These are phyloP conservation scores for Nephrotoma appendiculata DNA, from an alignment of 2,888 invertebrate genomes.

Conservation along the genomic window DNA sequence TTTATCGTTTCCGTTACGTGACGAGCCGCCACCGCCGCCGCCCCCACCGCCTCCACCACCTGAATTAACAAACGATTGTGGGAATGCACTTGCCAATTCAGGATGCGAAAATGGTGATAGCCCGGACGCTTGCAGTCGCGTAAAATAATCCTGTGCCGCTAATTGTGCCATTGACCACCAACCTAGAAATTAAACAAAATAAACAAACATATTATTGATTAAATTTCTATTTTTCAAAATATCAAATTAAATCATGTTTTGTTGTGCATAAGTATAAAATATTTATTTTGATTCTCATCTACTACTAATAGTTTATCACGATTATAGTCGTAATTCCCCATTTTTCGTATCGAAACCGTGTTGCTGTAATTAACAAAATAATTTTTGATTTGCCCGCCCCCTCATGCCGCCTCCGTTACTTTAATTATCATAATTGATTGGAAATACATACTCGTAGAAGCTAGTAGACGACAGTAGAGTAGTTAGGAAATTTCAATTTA, in stretches of 20 bases:
- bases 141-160: constrained; percentile 78
- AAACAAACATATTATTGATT: neutral
- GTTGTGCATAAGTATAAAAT: neutral
- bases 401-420: neutral
- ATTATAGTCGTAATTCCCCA: neutral
- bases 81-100: constrained; percentile 44
- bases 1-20: constrained; percentile 1
- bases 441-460: neutral
- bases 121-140: constrained; percentile 67
- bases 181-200: constrained; percentile 35
- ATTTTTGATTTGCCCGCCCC: neutral
- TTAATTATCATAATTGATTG: neutral
- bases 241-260: neutral
- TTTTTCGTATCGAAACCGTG: neutral
- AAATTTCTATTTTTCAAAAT: neutral
- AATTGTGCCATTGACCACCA: constrained; percentile 90
- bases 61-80: constrained; percentile 31
- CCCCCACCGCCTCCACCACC: constrained; percentile 13
- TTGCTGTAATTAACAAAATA: neutral
- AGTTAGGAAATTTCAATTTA: neutral
- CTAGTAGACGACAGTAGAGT: neutral
- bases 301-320: neutral
- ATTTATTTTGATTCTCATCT: neutral
- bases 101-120: constrained; percentile 54
- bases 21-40: neutral